These are phyloP conservation scores for Elachura formosa DNA, from an alignment of 2,113 vertebrate species.

Conservation along the genomic window DNA sequence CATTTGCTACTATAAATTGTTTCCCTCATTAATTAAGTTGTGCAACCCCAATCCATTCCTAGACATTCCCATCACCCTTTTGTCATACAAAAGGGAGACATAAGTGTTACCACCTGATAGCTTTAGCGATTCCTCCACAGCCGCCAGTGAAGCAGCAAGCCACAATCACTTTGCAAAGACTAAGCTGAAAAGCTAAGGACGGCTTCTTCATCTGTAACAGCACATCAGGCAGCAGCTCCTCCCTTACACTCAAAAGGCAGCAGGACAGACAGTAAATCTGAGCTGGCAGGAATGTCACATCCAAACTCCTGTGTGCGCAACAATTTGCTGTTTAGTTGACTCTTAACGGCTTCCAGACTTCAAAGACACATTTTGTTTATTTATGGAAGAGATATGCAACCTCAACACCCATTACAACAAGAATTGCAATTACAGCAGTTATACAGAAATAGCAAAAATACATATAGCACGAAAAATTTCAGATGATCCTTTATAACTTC, in stretches of 20 bases:
- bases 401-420: background rate
- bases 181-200: background rate
- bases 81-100: too few species aligned
- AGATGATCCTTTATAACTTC: background rate
- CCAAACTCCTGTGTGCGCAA: background rate
- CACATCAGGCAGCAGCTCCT: background rate
- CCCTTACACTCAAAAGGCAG: background rate
- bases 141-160: background rate
- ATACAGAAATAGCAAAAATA: background rate
- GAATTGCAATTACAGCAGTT: background rate
- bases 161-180: background rate
- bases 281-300: background rate
- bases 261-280: background rate
- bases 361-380: background rate
- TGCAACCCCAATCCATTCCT: background rate
- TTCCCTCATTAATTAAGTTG: background rate
- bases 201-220: background rate
- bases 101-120: background rate
- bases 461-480: background rate
- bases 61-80: background rate
- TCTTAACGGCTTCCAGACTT: background rate
- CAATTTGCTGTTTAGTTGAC: background rate
- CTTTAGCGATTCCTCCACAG: background rate
- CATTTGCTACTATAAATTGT: background rate
- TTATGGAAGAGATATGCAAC: background rate